Conservation (phyloP, 2,888 invertebrate genomes). For the Tholera decimalis region DNA sequence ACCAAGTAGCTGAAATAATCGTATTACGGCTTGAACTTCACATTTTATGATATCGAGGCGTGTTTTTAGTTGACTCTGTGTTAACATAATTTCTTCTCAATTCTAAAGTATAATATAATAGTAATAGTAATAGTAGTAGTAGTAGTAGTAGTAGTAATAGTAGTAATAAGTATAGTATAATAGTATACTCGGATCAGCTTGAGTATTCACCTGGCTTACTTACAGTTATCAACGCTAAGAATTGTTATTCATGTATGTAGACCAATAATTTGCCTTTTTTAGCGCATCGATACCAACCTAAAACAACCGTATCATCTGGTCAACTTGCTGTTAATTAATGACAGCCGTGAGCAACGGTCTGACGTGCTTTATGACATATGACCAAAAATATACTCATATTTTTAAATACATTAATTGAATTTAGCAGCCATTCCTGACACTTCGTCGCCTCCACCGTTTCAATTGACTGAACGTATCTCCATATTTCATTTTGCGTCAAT, state of each 20-base stretch:
- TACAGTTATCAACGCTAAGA: neutral
- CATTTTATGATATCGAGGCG: slow-evolving; percentile 18
- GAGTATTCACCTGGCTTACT: neutral
- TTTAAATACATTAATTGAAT: slow-evolving; percentile 5
- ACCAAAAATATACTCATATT: neutral
- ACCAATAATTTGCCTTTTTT: neutral
- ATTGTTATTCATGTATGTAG: neutral
- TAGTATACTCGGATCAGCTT: neutral
- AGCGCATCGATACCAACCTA: no score
- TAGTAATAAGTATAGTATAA: no score
- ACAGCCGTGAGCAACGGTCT: no score
- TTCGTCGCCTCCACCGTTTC: slow-evolving; percentile 33
- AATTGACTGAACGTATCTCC: slow-evolving; percentile 41
- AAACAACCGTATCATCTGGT: no score
- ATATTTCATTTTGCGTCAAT: slow-evolving; percentile 65
- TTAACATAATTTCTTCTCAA: neutral
- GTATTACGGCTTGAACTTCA: slow-evolving; percentile 45
- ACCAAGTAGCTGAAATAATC: slow-evolving; percentile 48
- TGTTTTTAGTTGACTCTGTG: neutral
- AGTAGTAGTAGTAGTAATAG: no score
- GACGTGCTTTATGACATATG: no score
- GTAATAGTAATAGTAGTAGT: no score
- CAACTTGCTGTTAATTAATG: no score
- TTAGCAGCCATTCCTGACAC: slow-evolving; percentile 19
- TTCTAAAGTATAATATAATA: neutral